These are phyloP conservation scores for Trichogramma evanescens DNA, from an alignment of 2,888 invertebrate genomes.

Conservation along the genomic window DNA sequence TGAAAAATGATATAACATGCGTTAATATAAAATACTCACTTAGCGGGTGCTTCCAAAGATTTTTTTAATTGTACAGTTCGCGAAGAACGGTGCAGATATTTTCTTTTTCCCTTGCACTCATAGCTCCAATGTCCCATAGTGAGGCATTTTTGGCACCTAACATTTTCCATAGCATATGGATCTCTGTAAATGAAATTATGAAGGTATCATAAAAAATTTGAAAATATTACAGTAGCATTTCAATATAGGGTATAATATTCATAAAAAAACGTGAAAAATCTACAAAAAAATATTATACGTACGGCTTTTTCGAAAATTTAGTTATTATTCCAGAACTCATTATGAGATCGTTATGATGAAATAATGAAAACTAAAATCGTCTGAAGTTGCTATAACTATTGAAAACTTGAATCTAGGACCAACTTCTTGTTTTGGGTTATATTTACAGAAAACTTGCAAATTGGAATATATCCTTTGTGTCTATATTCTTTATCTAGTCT, in stretches of 20 bases:
- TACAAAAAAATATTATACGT: conserved; percentile 14
- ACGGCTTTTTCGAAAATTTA: conserved; percentile 32
- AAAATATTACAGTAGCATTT: not conserved
- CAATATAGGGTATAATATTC: not conserved
- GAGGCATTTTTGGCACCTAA: conserved; percentile 86
- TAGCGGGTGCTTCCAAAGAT: conserved; percentile 50
- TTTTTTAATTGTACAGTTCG: conserved; percentile 75
- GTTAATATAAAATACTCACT: conserved; percentile 27
- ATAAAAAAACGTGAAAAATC: not conserved
- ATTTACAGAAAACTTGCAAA: too few relatives aligned
- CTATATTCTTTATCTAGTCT: too few relatives aligned
- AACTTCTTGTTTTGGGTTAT: too few relatives aligned
- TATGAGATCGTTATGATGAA: not conserved
- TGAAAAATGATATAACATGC: not conserved
- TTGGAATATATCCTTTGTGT: too few relatives aligned
- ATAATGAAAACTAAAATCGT: not conserved
- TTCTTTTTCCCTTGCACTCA: conserved; percentile 85
- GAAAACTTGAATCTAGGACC: too few relatives aligned
- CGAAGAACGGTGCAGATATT: conserved; percentile 76
- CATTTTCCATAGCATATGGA: conserved; percentile 62
- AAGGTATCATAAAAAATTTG: not conserved
- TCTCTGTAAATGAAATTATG: conserved; percentile 27
- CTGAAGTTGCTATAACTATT: not conserved
- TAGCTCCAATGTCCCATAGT: conserved; percentile 93
- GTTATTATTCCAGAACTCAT: conserved; percentile 28